Evolutionary conservation across 2,888 invertebrate species (phyloP).

Genomic region (Chrysina gloriosa): DNA sequence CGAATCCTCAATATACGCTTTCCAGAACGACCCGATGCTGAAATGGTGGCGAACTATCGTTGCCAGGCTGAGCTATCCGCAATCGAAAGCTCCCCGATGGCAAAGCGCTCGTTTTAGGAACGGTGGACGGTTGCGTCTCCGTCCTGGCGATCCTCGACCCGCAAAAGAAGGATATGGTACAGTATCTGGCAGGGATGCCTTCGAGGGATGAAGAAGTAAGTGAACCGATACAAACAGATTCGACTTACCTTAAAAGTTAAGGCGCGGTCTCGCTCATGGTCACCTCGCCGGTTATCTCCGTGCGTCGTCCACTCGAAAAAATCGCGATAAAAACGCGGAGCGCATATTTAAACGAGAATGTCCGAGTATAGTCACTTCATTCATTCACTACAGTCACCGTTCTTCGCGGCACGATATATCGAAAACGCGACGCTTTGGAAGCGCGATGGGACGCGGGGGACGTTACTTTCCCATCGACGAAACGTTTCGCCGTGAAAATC

Average conservation of each 20-base stretch:
- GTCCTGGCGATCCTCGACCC: conserved; percentile 84
- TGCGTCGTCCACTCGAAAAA: neutral
- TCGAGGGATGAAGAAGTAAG: conserved; percentile 76
- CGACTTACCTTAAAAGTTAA: conserved; percentile 18
- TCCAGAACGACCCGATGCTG: conserved; percentile 85
- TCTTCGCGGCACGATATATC: too few relatives aligned
- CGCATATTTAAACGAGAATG: neutral
- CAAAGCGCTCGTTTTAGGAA: conserved; percentile 85
- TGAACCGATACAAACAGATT: neutral
- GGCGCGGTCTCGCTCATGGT: neutral
- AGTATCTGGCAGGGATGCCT: conserved; percentile 75
- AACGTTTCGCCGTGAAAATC: too few relatives aligned
- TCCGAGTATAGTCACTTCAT: conserved; percentile 34
- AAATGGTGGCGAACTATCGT: conserved; percentile 92
- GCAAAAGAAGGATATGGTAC: conserved; percentile 72
- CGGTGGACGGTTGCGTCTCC: conserved; percentile 93
- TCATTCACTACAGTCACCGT: too few relatives aligned
- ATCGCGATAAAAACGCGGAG: neutral
- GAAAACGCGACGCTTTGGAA: too few relatives aligned
- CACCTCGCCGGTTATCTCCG: neutral
- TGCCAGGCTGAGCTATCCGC: conserved; percentile 91
- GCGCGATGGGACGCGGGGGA: too few relatives aligned
- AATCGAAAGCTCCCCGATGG: conserved; percentile 88
- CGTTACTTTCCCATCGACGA: too few relatives aligned
- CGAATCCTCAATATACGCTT: conserved; percentile 12